Percentiles rank a stretch among this genome's conserved stretches.
Evolutionary conservation across 2,888 invertebrate species (phyloP).

Genomic region (Noctuana brunneofusca): DNA sequence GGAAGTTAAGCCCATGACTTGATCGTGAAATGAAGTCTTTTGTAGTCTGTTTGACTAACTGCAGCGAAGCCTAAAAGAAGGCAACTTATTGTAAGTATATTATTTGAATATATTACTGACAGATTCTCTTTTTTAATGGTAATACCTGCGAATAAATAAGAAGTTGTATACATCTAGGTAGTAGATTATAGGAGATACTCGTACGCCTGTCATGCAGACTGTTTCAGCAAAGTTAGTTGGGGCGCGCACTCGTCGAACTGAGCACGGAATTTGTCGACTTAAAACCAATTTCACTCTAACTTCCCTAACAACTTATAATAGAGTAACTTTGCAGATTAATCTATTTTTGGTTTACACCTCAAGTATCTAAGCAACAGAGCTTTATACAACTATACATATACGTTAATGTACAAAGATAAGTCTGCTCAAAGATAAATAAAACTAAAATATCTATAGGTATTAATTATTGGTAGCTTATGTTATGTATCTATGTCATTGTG

Average conservation of each 20-base stretch:
- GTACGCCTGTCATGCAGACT: conserved; percentile 49
- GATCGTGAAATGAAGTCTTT: no score
- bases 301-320: conserved; percentile 72
- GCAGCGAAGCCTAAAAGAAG: no score
- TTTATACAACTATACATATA: not conserved
- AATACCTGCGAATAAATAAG: not conserved
- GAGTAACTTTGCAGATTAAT: conserved; percentile 73
- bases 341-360: conserved; percentile 53
- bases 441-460: no score
- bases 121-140: no score
- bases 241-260: conserved; percentile 62
- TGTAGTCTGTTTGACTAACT: no score
- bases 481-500: no score
- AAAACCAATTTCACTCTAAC: conserved; percentile 67
- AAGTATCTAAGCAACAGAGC: conserved; percentile 24
- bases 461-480: no score
- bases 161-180: not conserved
- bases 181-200: conserved; percentile 33
- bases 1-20: no score
- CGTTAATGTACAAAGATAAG: no score
- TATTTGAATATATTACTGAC: no score
- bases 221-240: conserved; percentile 56
- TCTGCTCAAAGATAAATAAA: no score
- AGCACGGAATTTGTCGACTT: conserved; percentile 70
- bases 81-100: no score